Base-by-base conservation (phyloP, 1,140 invertebrate genomes). In the Leptestheria dahalacensis region DNA sequence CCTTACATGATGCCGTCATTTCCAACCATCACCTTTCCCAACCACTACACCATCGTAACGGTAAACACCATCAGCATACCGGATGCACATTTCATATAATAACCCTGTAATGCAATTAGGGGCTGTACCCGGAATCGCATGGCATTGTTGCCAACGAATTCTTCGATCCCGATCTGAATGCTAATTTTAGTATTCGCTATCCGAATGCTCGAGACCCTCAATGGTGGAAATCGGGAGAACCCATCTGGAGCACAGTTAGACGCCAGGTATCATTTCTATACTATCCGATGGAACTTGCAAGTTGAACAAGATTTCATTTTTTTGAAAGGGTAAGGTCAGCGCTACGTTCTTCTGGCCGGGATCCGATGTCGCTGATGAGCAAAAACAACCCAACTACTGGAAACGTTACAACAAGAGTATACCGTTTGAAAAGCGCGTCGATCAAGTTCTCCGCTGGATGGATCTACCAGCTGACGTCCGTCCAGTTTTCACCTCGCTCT, bases 31-130 rank as follows among this genome's bases (percentile, higher is more conserved):
- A 79, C 78, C 9, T 73, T 78, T 51, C 77, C 77, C 11, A 78
- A 78, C 64, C 77, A 79, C 66, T 78, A 73, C 61, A 72, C 73
- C 15, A 71, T 80, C 21, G 76, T 70, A 0, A 80, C 78, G 9
- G 69, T 68, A 60, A 64, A 57, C 12, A 33, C 15, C 53, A 18
- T 11, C 20, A 56, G 20, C 0, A 29, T 18, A n/a, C n/a, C n/a
- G n/a, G n/a, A 25, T 55, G 25, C 23, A 29, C 11, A n/a, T 25
- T 29, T n/a, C n/a, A n/a, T 56, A 55, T 24, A 3, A 10, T n/a
- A 24, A 10, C 20, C 41, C 25, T 56, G 15, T 61, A 28, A 23
- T 3, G 12, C 23, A 20, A 2, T 3, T 55, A 66, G 65, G 77
- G 77, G 2, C 61, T 79, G 9, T 75, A 75, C 61, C 71, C 74